phyloP scores from a whole-genome alignment of 2,113 vertebrate species.

The Herpailurus yagouaroundi region DNA sequence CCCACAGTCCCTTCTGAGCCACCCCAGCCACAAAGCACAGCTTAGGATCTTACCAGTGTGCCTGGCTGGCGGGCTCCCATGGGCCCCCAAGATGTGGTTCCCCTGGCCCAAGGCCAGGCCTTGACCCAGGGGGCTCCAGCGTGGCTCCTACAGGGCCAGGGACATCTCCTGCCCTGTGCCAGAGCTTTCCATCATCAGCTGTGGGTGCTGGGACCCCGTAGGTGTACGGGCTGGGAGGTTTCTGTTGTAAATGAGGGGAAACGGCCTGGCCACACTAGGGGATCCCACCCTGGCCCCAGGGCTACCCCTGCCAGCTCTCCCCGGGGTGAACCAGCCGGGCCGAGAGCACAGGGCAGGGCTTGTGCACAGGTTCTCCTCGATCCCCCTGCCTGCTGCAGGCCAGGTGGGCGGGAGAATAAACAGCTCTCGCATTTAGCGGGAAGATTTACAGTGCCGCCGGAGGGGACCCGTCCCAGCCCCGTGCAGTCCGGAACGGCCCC shows the following conservation, averaged over 20 bases:
- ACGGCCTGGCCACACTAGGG: accelerated
- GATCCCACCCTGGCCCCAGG: neutral
- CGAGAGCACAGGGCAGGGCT: accelerated
- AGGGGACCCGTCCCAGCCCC: slow-evolving; percentile 25
- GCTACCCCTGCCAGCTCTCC: neutral
- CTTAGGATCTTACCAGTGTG: neutral
- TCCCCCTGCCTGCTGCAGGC: neutral
- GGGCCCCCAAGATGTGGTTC: accelerated
- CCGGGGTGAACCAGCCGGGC: neutral
- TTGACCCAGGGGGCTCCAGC: neutral
- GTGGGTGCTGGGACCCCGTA: neutral
- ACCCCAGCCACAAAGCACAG: neutral
- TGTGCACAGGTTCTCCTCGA: accelerated
- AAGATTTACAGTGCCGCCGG: slow-evolving; percentile 46
- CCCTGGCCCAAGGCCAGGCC: neutral
- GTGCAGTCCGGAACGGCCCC: slow-evolving; percentile 64
- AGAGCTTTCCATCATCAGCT: neutral
- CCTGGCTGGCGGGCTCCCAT: accelerated
- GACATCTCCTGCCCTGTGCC: neutral
- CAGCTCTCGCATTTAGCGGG: neutral
- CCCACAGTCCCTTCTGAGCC: accelerated
- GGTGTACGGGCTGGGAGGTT: neutral
- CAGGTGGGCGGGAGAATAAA: neutral
- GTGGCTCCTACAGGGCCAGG: neutral
- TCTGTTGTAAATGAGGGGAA: neutral